phyloP scores from a whole-genome alignment of 2,797 vertebrate genomes.

The Champsocephalus esox region DNA sequence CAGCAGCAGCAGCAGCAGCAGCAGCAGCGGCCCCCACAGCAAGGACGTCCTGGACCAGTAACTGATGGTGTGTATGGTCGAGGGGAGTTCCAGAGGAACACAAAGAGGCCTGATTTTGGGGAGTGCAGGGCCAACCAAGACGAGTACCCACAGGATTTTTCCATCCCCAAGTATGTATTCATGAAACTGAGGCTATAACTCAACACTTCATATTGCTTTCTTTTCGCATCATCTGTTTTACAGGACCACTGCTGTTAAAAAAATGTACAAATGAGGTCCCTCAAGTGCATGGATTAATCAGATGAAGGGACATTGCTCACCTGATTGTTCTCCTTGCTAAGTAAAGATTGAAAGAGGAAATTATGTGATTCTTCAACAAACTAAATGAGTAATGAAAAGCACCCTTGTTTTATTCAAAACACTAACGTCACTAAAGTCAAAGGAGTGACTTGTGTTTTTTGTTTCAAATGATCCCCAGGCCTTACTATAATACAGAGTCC shows the following conservation, averaged over 20 bases:
- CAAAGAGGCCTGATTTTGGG: slow-evolving; percentile 72
- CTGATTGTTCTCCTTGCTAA: too few species aligned
- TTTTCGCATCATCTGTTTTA: neutral
- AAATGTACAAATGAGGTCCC: neutral
- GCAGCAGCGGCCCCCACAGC: slow-evolving; percentile 19
- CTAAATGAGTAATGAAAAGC: too few species aligned
- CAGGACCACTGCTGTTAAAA: neutral
- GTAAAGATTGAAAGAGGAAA: neutral
- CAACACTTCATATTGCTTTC: too few species aligned
- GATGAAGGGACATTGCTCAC: neutral
- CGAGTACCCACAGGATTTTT: slow-evolving; percentile 74
- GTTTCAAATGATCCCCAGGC: slow-evolving; percentile 52
- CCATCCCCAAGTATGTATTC: slow-evolving; percentile 79
- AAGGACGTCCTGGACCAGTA: slow-evolving; percentile 64
- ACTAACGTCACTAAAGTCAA: neutral
- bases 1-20: slow-evolving; percentile 37
- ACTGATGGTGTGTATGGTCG: slow-evolving; percentile 68
- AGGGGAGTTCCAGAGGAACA: slow-evolving; percentile 73
- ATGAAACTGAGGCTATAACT: neutral
- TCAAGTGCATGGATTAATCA: neutral
- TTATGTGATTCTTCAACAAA: neutral
- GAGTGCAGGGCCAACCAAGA: slow-evolving; percentile 72
- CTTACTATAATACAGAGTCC: slow-evolving; percentile 72
- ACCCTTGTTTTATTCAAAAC: too few species aligned
- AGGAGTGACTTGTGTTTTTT: slow-evolving; percentile 5